Evolutionary conservation across 2,113 vertebrate genomes (phyloP).

Genomic region (Polyodon spathula): DNA sequence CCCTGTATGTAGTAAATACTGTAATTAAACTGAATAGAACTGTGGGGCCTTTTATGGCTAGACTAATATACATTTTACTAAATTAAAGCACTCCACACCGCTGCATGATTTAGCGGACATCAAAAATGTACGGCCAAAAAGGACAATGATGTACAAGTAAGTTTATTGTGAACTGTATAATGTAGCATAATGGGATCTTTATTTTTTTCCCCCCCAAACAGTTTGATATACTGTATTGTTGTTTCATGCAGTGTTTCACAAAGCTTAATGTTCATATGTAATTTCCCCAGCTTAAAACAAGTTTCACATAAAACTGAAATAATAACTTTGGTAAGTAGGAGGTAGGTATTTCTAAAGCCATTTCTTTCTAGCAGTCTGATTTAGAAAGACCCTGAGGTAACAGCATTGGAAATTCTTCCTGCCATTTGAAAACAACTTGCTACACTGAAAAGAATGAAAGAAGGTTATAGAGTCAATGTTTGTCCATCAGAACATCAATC

Average conservation of each 20-base stretch:
- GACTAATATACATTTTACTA: neutral
- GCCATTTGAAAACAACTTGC: conserved; percentile 43
- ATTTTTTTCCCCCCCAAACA: too few relatives aligned
- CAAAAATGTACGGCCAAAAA: conserved; percentile 35
- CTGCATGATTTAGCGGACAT: conserved; percentile 3
- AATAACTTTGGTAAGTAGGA: conserved; percentile 39
- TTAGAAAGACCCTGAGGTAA: conserved; percentile 45
- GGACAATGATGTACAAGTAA: conserved; percentile 10
- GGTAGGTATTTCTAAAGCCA: conserved; percentile 35
- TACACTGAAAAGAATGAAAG: conserved; percentile 36
- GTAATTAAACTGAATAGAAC: neutral
- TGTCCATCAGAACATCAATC: conserved; percentile 61
- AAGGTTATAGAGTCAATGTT: conserved; percentile 56
- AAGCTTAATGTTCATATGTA: too few relatives aligned
- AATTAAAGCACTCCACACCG: conserved; percentile 10
- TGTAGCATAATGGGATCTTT: too few relatives aligned
- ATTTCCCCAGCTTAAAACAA: conserved; percentile 8
- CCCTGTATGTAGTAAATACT: neutral
- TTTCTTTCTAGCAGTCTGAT: conserved; percentile 30
- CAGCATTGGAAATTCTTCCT: conserved; percentile 49
- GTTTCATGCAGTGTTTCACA: too few relatives aligned
- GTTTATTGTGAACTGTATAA: conserved; percentile 3
- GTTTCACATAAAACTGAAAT: conserved; percentile 23
- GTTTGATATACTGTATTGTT: too few relatives aligned
- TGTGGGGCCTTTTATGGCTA: neutral